Percentiles rank a stretch among this genome's conserved stretches.
Evolutionary conservation across 1,140 invertebrate species (phyloP).

Genomic region (Drosophila santomea): DNA sequence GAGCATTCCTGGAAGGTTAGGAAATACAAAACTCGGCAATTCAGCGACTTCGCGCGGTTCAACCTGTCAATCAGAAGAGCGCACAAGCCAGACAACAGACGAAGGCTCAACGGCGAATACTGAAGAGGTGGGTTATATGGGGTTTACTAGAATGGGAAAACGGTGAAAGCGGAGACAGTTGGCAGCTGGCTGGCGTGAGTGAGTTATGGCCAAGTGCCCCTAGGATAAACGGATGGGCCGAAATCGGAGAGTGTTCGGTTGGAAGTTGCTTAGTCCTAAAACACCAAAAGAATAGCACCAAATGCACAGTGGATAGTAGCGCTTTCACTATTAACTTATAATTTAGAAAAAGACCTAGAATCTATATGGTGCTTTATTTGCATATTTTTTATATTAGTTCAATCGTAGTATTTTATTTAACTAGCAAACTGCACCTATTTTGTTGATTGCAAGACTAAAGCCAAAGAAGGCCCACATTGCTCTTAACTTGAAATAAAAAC

Average conservation of each 20-base stretch:
- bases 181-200: constrained; percentile 45
- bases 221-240: constrained; percentile 16
- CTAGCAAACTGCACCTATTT: no score
- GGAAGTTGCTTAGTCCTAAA: constrained; percentile 26
- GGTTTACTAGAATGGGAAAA: neutral
- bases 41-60: constrained; percentile 60
- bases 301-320: neutral
- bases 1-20: constrained; percentile 15
- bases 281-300: neutral
- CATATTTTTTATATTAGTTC: no score
- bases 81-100: constrained; percentile 52
- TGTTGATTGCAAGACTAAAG: no score
- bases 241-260: constrained; percentile 8
- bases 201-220: constrained; percentile 38
- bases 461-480: neutral
- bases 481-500: neutral
- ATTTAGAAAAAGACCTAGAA: no score
- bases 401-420: no score
- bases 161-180: constrained; percentile 1
- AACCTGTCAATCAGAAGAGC: constrained; percentile 72
- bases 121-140: neutral
- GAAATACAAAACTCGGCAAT: constrained; percentile 72
- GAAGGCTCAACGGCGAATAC: constrained; percentile 26
- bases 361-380: no score
- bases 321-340: neutral